Conservation (phyloP, 2,797 vertebrate genomes). For the Melopsittacus undulatus region DNA sequence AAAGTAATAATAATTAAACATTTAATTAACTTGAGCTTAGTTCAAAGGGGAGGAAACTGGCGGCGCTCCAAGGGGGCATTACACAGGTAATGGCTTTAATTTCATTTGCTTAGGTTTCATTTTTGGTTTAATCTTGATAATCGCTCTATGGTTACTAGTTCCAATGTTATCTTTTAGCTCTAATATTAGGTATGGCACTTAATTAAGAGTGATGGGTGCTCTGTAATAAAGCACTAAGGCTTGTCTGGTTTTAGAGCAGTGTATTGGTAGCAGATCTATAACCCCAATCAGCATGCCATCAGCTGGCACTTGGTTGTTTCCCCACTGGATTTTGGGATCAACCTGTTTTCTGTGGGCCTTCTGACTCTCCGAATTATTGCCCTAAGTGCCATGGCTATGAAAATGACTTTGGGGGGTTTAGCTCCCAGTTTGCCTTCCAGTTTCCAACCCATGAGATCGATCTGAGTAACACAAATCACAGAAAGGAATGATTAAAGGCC, state of each 20-base stretch:
- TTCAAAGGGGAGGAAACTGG: constrained; percentile 83
- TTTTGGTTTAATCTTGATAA: constrained; percentile 73
- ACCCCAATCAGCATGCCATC: neutral
- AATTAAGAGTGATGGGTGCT: constrained; percentile 52
- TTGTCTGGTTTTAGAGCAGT: neutral
- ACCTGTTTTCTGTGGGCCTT: neutral
- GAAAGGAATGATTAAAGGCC: constrained; percentile 69
- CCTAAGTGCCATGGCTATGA: fast-evolving
- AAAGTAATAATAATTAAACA: constrained; percentile 51
- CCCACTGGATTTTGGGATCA: neutral
- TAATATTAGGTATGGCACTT: constrained; percentile 66
- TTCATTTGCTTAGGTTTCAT: constrained; percentile 75
- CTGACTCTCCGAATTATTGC: neutral
- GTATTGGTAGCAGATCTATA: fast-evolving
- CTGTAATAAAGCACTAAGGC: neutral
- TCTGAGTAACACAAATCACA: constrained; percentile 51
- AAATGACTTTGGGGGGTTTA: neutral
- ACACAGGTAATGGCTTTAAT: constrained; percentile 76
- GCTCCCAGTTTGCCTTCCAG: constrained; percentile 61
- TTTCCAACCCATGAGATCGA: constrained; percentile 72
- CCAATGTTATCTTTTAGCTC: constrained; percentile 75
- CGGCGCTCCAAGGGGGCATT: constrained; percentile 72
- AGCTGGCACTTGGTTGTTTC: neutral
- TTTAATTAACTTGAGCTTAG: constrained; percentile 79
- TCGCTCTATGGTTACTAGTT: constrained; percentile 73